Evolutionary conservation across 2,888 invertebrate species (phyloP).

Genomic region (Drosophila crucigera): DNA sequence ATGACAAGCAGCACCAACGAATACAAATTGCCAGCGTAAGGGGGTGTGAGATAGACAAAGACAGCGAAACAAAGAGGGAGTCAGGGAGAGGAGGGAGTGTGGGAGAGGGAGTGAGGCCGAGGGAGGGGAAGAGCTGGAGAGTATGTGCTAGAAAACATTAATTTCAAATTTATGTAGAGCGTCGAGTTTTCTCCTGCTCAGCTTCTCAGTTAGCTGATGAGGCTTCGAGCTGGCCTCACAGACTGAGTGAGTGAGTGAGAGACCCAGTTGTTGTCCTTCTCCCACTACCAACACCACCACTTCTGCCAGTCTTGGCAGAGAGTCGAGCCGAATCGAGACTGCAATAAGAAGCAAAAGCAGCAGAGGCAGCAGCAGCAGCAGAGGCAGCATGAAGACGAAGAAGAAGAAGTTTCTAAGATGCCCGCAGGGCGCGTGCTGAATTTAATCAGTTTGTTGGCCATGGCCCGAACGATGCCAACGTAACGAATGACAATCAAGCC

Average conservation of each 20-base stretch:
- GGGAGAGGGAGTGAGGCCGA: background rate
- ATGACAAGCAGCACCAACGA: conserved; percentile 64
- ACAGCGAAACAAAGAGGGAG: background rate
- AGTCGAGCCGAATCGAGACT: conserved; percentile 4
- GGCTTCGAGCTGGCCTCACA: conserved; percentile 38
- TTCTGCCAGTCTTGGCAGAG: conserved; percentile 6
- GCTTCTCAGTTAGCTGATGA: conserved; percentile 48
- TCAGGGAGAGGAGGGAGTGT: conserved; percentile 1
- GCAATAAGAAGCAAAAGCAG: conserved; percentile 52
- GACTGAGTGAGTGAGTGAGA: conserved; percentile 15
- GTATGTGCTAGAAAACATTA: conserved; percentile 78
- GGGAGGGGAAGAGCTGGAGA: conserved; percentile 9
- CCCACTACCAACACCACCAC: background rate
- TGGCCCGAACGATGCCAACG: conserved; percentile 61
- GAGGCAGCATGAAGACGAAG: conserved; percentile 47
- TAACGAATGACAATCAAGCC: conserved; percentile 80
- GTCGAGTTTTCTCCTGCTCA: conserved; percentile 71
- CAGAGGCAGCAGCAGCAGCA: conserved; percentile 39
- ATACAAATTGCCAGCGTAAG: conserved; percentile 54
- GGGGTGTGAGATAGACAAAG: background rate
- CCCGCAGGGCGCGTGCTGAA: conserved; percentile 85
- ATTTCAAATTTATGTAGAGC: conserved; percentile 82
- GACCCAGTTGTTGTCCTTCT: conserved; percentile 9
- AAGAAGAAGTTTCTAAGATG: conserved; percentile 79
- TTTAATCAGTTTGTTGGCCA: conserved; percentile 83